Percentiles rank a stretch among this genome's conserved stretches.
Evolutionary conservation across 2,797 vertebrate genomes (phyloP).

Genomic region (Trematomus bernacchii): DNA sequence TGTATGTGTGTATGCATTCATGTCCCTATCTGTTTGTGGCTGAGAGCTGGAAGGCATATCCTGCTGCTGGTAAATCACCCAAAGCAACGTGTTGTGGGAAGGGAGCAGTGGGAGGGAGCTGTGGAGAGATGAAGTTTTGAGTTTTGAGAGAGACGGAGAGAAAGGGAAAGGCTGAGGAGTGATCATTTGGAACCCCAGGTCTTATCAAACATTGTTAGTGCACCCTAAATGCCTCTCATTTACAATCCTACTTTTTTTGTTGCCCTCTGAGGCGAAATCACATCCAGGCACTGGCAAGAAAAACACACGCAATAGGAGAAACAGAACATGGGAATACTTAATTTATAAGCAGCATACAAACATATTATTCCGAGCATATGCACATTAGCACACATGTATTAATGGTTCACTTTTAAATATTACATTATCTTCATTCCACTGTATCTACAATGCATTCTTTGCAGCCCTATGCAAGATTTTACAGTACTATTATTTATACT

Average conservation of each 20-base stretch:
- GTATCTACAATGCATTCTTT: not conserved
- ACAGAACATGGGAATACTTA: slow-evolving; percentile 4
- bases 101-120: slow-evolving; percentile 52
- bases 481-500: not conserved
- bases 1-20: slow-evolving; percentile 28
- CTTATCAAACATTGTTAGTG: slow-evolving; percentile 78
- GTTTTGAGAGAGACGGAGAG: slow-evolving; percentile 26
- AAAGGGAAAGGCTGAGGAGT: slow-evolving; percentile 58
- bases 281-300: slow-evolving; percentile 21
- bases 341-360: slow-evolving; percentile 7
- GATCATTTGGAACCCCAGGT: slow-evolving; percentile 73
- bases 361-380: not conserved
- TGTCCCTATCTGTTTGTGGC: slow-evolving; percentile 68
- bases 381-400: not conserved
- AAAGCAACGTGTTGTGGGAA: slow-evolving; percentile 68
- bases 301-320: slow-evolving; percentile 35
- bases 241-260: slow-evolving; percentile 43
- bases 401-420: not conserved
- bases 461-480: not conserved
- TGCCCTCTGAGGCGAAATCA: slow-evolving; percentile 8
- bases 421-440: not conserved
- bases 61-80: slow-evolving; percentile 80
- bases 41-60: slow-evolving; percentile 72
- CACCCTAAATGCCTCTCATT: slow-evolving; percentile 72
- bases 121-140: slow-evolving; percentile 50